Conservation (phyloP, 1,140 invertebrate species). For the honey bee (Apis mellifera) region Amel_HAv3.1 CM009945.2:1744501-1745000, state of each 20-base stretch:
- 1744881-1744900: constrained; percentile 9
- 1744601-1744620: background rate
- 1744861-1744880: constrained; percentile 13
- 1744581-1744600: background rate
- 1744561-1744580: background rate
- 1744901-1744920: background rate
- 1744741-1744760: constrained; percentile 3
- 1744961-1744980: constrained; percentile 9
- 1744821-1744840: background rate
- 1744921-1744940: background rate
- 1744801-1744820: background rate
- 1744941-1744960: constrained; percentile 27
- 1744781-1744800: background rate
- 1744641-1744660: constrained; percentile 7
- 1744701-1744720: constrained; percentile 30
- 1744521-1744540: constrained; percentile 28
- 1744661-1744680: constrained; percentile 24
- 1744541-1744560: background rate
- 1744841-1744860: background rate
- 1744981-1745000: constrained; percentile 30
- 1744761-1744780: background rate
- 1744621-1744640: background rate
- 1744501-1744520: constrained; percentile 70
- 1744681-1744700: constrained; percentile 30
- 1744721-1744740: too few relatives aligned